Base-by-base conservation (phyloP, 2,888 invertebrate species). In the Pemphredon lugubris region DNA sequence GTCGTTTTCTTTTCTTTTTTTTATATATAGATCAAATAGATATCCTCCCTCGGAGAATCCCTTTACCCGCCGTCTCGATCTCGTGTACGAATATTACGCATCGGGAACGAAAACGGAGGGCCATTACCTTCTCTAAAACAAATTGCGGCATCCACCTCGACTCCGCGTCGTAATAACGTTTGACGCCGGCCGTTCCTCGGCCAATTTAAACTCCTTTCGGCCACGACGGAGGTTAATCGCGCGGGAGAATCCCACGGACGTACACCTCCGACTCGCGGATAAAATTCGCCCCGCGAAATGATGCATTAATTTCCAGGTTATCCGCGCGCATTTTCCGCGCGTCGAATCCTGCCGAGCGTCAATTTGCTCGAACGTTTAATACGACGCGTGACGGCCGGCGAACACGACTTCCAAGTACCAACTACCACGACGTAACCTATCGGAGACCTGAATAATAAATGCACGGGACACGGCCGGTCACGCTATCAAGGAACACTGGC, bases 391-490 rank as follows among this genome's bases (percentile, higher is more conserved):
- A 87, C 77, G 83, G 79, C 78, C 81, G 63, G 48, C 61, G 58
- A 74, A 64, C 81, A 75, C 70, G 75, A 83, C 77, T 84, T 78
- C 82, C 78, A 73, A 86, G 85, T 83, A 83, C 80, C 82, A 82
- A 82, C 80, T 68, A 50, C 60, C 74, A 79, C 80, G 82, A 81
- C 83, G 83, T 82, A 85, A 84, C 84, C 84, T 86, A 87, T 86
- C 79, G 86, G 84, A 83, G 77, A 75, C 59, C 59, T 89, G 87
- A 89, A 89, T 89, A 89, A 89, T 89, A 83, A 87, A 89, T 87
- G 83, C 79, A 63, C 84, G 83, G 82, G 83, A 84, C 85, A 82
- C 78, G 82, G 78, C 74, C 84, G 87, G 87, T 88, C 88, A 88
- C 88, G 87, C 87, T 85, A 87, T 50, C 84, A 81, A 82, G 81